Base-by-base conservation (phyloP, 2,888 invertebrate species). In the Lepeophtheirus nordmannii region DNA sequence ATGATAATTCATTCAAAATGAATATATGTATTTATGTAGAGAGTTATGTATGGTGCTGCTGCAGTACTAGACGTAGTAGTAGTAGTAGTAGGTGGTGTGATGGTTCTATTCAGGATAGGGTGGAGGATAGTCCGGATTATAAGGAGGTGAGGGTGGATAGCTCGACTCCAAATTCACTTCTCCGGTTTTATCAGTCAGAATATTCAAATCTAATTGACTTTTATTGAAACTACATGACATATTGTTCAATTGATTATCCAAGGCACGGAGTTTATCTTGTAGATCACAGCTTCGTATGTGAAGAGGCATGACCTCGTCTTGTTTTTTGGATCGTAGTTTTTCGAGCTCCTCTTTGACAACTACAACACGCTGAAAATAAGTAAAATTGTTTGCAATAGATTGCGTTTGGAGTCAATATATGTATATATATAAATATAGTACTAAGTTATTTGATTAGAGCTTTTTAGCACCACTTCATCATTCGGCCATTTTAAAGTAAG, bases 51-150 rank as follows among this genome's bases (percentile, higher is more conserved):
- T 30, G 2, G 30, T 30, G 30, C n/a, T n/a, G n/a, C n/a, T n/a
- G n/a, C n/a, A n/a, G n/a, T n/a, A n/a, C n/a, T n/a, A n/a, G n/a
- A n/a, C n/a, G n/a, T n/a, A n/a, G n/a, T n/a, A n/a, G n/a, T n/a
- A n/a, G n/a, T n/a, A n/a, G n/a, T n/a, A n/a, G n/a, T n/a, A n/a
- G n/a, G n/a, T n/a, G n/a, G n/a, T n/a, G n/a, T n/a, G n/a, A n/a
- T n/a, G n/a, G n/a, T n/a, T n/a, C 53, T 46, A 46, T 17, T 46
- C 53, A n/a, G 53, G 53, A 46, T 46, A 46, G 5, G 53, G 53
- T 17, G 53, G 53, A n/a, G 53, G 53, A 17, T 46, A 46, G 53
- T 46, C 53, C n/a, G 53, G 53, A 17, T 46, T 46, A 8, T 46
- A 46, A 8, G 53, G 53, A 3, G 53, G 53, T 2, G 14, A n/a